phyloP scores from a whole-genome alignment of 2,888 invertebrate genomes.

The Idaea aversata region DNA sequence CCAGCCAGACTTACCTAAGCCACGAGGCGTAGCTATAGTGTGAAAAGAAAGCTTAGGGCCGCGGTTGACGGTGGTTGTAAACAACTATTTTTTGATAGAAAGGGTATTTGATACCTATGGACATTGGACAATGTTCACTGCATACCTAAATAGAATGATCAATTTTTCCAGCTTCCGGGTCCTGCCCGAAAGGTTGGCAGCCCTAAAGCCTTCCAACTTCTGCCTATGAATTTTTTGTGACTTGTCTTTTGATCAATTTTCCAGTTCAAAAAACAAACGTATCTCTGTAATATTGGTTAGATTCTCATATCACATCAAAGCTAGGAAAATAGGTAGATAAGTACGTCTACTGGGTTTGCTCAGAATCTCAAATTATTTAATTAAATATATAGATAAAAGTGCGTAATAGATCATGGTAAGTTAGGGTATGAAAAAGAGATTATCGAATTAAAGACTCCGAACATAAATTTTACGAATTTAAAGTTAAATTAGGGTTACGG shows the following conservation, averaged over 20 bases:
- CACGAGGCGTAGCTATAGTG: not conserved
- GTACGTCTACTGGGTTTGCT: not conserved
- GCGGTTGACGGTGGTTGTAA: not conserved
- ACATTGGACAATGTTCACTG: not conserved
- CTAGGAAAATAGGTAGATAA: not conserved
- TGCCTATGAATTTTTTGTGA: not conserved
- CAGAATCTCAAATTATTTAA: too few species aligned
- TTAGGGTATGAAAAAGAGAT: not conserved
- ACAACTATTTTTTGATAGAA: not conserved
- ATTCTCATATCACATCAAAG: not conserved
- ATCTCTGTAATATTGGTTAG: not conserved
- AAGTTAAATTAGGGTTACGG: conserved; percentile 21
- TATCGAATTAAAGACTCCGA: not conserved
- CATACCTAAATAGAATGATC: not conserved
- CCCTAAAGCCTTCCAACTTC: not conserved
- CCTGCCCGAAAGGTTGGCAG: not conserved
- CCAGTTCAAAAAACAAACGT: not conserved
- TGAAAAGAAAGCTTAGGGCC: not conserved
- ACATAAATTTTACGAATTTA: conserved; percentile 15
- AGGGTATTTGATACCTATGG: not conserved
- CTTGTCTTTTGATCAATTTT: not conserved
- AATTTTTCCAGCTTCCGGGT: not conserved
- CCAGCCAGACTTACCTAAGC: not conserved
- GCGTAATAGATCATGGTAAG: not conserved
- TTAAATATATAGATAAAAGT: not conserved